Conservation (phyloP, 2,113 vertebrate species). For the chimpanzee (Pan troglodytes) region NHGRI_mPanTro3-v2.1_pri NC_072412.2:38925501-38926000, state of each 20-base stretch:
- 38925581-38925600: not conserved
- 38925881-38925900: constrained; percentile 47
- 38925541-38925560: not conserved
- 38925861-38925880: constrained; percentile 41
- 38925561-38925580: not conserved
- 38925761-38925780: fast-evolving
- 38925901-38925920: constrained; percentile 37
- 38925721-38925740: not conserved
- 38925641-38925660: not conserved
- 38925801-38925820: not conserved
- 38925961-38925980: constrained; percentile 35
- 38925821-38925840: constrained; percentile 6
- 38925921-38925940: constrained; percentile 41
- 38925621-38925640: not conserved
- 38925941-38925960: not conserved
- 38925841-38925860: constrained; percentile 35
- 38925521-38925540: not conserved
- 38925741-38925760: not conserved
- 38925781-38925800: fast-evolving
- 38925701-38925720: not conserved
- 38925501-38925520: not conserved
- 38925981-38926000: not conserved
- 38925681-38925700: not conserved
- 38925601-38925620: not conserved
- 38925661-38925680: not conserved